Conservation (phyloP, 2,113 vertebrate genomes). For the Phylloscopus trochilus region DNA sequence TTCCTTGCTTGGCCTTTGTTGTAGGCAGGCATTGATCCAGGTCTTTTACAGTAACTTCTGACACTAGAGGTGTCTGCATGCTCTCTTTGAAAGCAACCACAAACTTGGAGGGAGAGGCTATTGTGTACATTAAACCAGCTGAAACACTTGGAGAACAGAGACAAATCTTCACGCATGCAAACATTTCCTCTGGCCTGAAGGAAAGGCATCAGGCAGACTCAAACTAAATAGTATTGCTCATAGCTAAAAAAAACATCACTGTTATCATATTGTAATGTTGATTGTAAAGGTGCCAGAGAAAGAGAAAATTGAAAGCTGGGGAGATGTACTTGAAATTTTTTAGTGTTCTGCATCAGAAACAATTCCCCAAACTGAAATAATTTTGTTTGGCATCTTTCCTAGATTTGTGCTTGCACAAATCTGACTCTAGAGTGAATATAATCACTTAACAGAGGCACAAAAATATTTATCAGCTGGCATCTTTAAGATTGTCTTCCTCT, state of each 20-base stretch:
- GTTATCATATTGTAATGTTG: background rate
- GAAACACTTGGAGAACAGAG: background rate
- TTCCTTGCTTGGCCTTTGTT: background rate
- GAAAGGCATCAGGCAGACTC: background rate
- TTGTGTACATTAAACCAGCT: background rate
- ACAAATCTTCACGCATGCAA: background rate
- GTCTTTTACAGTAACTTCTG: background rate
- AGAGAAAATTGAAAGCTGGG: background rate
- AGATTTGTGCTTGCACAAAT: background rate
- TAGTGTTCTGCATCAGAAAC: background rate
- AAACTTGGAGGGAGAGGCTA: background rate
- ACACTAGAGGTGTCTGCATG: background rate
- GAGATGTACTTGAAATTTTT: background rate
- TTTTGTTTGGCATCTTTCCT: slow-evolving; percentile 13
- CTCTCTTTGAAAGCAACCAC: background rate
- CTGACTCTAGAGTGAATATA: background rate
- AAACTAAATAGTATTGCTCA: background rate
- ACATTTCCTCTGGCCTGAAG: background rate
- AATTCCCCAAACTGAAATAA: background rate
- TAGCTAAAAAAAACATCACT: background rate
- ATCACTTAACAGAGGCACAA: background rate
- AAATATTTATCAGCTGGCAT: background rate
- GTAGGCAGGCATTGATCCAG: background rate
- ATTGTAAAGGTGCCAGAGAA: background rate
- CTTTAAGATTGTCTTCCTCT: background rate